phyloP scores from a whole-genome alignment of 2,113 vertebrate genomes.

The Chloroceryle aenea region DNA sequence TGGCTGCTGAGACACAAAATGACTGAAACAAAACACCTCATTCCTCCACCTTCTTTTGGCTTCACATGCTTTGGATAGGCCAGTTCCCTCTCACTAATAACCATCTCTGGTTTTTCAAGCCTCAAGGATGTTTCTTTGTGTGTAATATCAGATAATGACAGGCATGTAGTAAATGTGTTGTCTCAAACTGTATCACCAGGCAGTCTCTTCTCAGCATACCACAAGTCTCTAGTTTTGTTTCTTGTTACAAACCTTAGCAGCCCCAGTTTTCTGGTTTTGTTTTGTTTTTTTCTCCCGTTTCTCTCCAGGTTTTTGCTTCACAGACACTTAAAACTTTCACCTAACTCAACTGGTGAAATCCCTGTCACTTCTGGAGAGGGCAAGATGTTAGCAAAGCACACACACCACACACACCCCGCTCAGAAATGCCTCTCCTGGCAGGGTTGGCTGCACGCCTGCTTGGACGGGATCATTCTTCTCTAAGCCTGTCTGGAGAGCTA shows the following conservation, averaged over 20 bases:
- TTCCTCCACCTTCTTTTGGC: not conserved
- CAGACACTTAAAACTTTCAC: not conserved
- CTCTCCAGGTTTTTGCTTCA: not conserved
- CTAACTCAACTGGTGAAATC: not conserved
- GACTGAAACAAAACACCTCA: fast-evolving
- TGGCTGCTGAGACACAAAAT: not conserved
- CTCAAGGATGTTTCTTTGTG: not conserved
- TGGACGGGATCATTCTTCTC: not conserved
- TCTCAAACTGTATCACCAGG: not conserved
- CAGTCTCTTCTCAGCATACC: not conserved
- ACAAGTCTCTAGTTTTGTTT: not conserved
- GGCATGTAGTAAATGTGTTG: not conserved
- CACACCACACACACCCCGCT: not conserved
- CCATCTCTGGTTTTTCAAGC: not conserved
- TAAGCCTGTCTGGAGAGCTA: not conserved
- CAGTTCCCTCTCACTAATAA: not conserved
- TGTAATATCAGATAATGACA: fast-evolving
- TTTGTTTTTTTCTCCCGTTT: not conserved
- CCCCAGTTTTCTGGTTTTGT: not conserved
- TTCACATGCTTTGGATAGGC: not conserved
- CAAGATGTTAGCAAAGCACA: not conserved
- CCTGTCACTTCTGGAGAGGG: not conserved
- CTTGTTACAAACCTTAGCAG: not conserved
- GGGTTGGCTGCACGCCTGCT: not conserved
- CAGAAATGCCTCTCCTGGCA: not conserved